These are phyloP conservation scores for Phalloptychus januarius DNA, from an alignment of 2,797 vertebrate species.

Conservation along the genomic window DNA sequence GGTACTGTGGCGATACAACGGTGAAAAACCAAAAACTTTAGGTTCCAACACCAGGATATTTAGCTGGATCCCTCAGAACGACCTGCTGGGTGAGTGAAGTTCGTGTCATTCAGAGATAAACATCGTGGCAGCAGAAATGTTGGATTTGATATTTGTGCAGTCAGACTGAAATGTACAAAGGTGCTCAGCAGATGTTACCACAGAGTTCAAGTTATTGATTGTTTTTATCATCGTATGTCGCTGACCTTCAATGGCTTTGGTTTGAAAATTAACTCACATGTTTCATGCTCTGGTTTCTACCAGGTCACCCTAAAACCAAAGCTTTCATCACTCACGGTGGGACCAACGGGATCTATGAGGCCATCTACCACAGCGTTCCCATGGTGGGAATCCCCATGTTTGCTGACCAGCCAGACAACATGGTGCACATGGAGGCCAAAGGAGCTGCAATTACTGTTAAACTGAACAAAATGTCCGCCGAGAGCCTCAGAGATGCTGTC, in stretches of 20 bases:
- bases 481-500: slow-evolving; percentile 83
- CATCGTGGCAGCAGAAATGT: neutral
- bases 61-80: slow-evolving; percentile 94
- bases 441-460: slow-evolving; percentile 77
- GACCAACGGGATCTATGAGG: slow-evolving; percentile 91
- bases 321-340: slow-evolving; percentile 87
- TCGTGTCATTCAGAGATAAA: neutral
- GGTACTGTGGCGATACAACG: slow-evolving; percentile 90
- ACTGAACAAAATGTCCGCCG: slow-evolving; percentile 50
- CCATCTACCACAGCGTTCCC: slow-evolving; percentile 90
- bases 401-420: slow-evolving; percentile 88
- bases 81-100: slow-evolving; percentile 83
- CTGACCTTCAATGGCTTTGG: neutral
- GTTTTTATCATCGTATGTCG: neutral
- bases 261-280: neutral
- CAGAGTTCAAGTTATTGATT: neutral
- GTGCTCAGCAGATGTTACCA: neutral
- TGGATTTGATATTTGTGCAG: neutral
- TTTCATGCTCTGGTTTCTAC: neutral
- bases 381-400: slow-evolving; percentile 91
- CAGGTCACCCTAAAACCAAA: slow-evolving; percentile 89
- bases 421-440: slow-evolving; percentile 84
- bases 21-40: slow-evolving; percentile 82
- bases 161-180: neutral
- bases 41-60: slow-evolving; percentile 86